Base-by-base conservation (phyloP, 2,888 invertebrate species). In the Brachyptera putata region DNA sequence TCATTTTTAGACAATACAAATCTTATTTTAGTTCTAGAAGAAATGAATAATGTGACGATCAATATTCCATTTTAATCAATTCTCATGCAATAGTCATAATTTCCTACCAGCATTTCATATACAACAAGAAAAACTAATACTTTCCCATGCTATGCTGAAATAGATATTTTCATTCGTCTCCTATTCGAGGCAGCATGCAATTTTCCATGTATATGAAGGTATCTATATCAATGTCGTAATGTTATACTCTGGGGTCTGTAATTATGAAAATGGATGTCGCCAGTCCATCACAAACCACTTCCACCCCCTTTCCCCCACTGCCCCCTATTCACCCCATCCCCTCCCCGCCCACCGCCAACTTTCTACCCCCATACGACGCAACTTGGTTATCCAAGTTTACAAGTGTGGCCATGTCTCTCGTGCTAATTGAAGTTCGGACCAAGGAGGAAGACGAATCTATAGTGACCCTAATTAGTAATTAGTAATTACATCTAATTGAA, bases 261-360 rank as follows among this genome's bases (percentile, higher is more conserved):
- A 53, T 49, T 41, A 58, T 41, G 39, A 30, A 57, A 50, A 36
- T 53, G 30, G 67, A 67, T 67, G 69, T 70, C 69, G 67, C 67
- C 69, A 36, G 36, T 67, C 68, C 68, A 62, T 68, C 68, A 56
- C 66, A 56, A 41, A 36, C 39, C 61, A 58, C 37, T 58, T 39
- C 21, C 61, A 53, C 57, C 61, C 63, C 57, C 60, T 60, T 57
- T 43, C 41, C 48, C n/a, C 58, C 58, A 39, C 60, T 57, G 43
- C 41, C 48, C n/a, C 58, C 58, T 39, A 64, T 58, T 48, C 59
- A 60, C 43, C 57, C 63, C 26, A 48, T 60, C 46, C 57, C 48
- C 36, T 50, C 39, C 56, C 53, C 60, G 34, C 46, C 53, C 43
- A 26, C 39, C 41, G 53, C 30, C 58, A 55, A 34, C 57, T 61